Evolutionary conservation across 2,888 invertebrate genomes (phyloP), one percentile per base, ranked within the genome.

Genomic region (Watsonalla cultraria): DNA sequence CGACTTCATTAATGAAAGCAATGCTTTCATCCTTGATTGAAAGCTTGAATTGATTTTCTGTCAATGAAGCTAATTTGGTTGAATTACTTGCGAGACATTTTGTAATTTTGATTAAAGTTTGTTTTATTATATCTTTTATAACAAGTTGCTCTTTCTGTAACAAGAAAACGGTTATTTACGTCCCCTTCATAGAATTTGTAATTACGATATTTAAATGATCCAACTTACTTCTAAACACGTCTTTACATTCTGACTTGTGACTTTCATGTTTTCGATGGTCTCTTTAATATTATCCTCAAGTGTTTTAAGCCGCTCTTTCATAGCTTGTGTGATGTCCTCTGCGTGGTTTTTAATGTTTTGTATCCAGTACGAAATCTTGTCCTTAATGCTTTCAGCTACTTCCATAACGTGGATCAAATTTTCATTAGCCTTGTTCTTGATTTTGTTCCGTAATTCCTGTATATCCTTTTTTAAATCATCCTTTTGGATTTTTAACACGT

Each of bases 151-250:
- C 68, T 35, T 66, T 61, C 81, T 82, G 65, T 46, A 66, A 75
- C n/a, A 56, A 51, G 46, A 53, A 54, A 54, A 47, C 42, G 51
- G 37, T 37, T 37, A 37, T 9, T 8, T 37, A 9, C 9, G 7
- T 37, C 24, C 24, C 24, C 24, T 24, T 24, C 24, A 24, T 24
- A 24, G 24, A 24, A 24, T 24, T 24, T 24, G 24, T 24, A 42
- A 11, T 11, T 5, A 8, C 9, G 5, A 42, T 11, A 11, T 42
- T 11, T 2, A 42, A 5, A 37, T 7, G 42, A 11, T 42, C 0
- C 1, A 4, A 62, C 68, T 65, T 72, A 82, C 83, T 53, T 70
- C 48, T 34, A 78, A 53, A 64, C 83, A 83, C 60, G 68, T 55
- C 57, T 71, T 70, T 5, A 76, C 61, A 14, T 66, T 53, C 51